Base-by-base conservation (phyloP, 2,797 vertebrate genomes). In the Iguana delicatissima region DNA sequence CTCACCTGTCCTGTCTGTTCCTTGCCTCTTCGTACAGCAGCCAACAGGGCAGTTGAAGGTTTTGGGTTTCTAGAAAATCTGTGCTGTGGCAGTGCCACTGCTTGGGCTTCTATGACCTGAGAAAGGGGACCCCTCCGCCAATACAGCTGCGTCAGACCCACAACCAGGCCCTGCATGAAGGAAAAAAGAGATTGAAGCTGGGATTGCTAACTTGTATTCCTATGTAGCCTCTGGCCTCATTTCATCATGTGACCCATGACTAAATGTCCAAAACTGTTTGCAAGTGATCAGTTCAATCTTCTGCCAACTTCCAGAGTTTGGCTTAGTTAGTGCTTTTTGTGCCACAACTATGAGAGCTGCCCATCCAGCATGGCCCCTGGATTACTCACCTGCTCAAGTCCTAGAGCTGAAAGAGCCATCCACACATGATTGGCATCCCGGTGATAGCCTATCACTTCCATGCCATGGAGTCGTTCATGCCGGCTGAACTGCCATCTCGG, bases 101-200 rank as follows among this genome's bases (percentile, higher is more conserved):
- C 72, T 69, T 91, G 89, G 55, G 80, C 89, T 90, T 90, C 89
- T 87, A 84, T 90, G 59, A 90, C 77, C 38, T 86, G 89, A 84
- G 85, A 90, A 10, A 90, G n/a, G 7, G 59, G 22, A 9, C 72
- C 80, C 2, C 46, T 85, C 64, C 13, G 80, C 89, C 85, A 91
- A 46, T 84, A 46, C 16, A 90, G 85, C 80, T 87, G 85, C 57
- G 69, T 77, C 32, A 90, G 26, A 55, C 89, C 89, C n/a, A 90
- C 85, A 83, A 90, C 80, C 24, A 83, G 85, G 72, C 59, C 84
- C 89, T 90, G 46, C 20, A 50, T 24, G 32, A 67, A 26, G n/a
- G 52, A 35, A 20, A 20, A 72, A 20, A n/a, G 16, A 32, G 22
- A 38, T 81, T 42, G 9, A 6, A 18, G 1, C 14, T 32, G 82